Evolutionary conservation across 2,113 vertebrate species (phyloP).

Genomic region (Chinchilla lanigera): DNA sequence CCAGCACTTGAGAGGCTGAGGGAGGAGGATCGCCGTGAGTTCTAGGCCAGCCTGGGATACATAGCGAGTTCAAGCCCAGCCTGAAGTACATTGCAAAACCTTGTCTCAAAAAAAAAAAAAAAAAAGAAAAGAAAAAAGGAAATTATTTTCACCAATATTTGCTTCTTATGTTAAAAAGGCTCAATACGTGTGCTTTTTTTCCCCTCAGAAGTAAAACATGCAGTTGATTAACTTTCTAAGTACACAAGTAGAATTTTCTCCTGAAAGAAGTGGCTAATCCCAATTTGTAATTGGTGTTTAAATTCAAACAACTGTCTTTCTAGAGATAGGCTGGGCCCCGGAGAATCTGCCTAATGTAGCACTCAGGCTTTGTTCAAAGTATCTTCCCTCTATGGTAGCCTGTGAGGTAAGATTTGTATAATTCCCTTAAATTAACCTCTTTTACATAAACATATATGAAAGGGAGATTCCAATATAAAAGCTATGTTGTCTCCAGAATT

Average conservation of each 20-base stretch:
- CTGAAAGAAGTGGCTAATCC: conserved; percentile 50
- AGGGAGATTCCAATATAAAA: conserved; percentile 5
- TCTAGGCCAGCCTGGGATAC: no score
- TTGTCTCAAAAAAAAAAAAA: background rate
- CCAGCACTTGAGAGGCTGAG: background rate
- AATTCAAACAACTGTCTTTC: conserved; percentile 71
- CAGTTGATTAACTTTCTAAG: conserved; percentile 60
- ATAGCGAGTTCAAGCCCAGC: background rate
- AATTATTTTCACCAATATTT: background rate
- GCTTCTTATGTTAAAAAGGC: background rate
- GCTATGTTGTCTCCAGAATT: conserved; percentile 10
- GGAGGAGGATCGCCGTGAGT: background rate
- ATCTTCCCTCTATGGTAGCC: background rate
- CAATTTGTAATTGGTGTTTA: conserved; percentile 67
- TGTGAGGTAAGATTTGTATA: conserved; percentile 52
- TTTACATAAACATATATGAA: conserved; percentile 61
- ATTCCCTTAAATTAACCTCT: conserved; percentile 59
- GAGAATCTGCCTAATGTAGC: background rate
- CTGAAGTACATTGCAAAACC: background rate
- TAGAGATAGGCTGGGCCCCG: background rate
- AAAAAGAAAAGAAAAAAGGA: background rate
- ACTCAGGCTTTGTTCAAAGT: conserved; percentile 10
- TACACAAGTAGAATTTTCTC: conserved; percentile 51
- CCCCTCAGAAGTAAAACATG: background rate
- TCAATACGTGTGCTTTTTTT: background rate